These are phyloP conservation scores for Bhutanitis thaidina DNA, from an alignment of 2,888 invertebrate species.

Conservation along the genomic window DNA sequence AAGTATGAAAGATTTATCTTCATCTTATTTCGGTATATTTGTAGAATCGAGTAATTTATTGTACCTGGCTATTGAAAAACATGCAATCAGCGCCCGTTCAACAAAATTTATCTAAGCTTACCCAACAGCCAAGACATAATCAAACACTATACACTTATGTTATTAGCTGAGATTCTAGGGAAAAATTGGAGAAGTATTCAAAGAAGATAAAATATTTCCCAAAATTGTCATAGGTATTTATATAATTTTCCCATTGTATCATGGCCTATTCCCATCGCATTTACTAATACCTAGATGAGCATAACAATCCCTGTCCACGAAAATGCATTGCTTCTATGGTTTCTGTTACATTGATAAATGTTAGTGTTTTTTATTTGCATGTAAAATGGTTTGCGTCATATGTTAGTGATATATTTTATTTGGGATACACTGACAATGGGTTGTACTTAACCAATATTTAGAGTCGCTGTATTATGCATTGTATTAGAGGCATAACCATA, in stretches of 20 bases:
- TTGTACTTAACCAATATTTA: conserved; percentile 26
- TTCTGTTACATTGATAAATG: conserved; percentile 49
- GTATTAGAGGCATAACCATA: neutral
- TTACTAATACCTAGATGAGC: conserved; percentile 28
- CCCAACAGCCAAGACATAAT: neutral
- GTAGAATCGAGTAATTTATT: too few relatives aligned
- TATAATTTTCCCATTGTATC: conserved; percentile 57
- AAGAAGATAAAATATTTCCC: conserved; percentile 36
- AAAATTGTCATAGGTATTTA: conserved; percentile 55
- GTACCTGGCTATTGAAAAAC: too few relatives aligned
- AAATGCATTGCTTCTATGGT: conserved; percentile 66
- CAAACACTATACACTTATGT: conserved; percentile 35
- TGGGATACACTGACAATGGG: conserved; percentile 42
- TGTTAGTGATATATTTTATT: conserved; percentile 38
- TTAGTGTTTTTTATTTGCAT: conserved; percentile 64
- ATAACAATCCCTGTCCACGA: conserved; percentile 44
- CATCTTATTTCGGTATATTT: too few relatives aligned
- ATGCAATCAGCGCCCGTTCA: neutral
- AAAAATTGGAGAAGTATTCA: conserved; percentile 39
- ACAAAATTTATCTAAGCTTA: neutral
- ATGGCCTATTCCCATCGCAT: conserved; percentile 71
- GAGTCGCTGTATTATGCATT: conserved; percentile 46
- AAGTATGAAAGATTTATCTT: too few relatives aligned
- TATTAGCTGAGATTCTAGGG: conserved; percentile 48
- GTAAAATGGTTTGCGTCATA: conserved; percentile 75